A percentile compares a stretch with the other conserved stretches of the same genome.
phyloP scores from a whole-genome alignment of 2,113 vertebrate genomes.

The Psammodynastes pulverulentus region DNA sequence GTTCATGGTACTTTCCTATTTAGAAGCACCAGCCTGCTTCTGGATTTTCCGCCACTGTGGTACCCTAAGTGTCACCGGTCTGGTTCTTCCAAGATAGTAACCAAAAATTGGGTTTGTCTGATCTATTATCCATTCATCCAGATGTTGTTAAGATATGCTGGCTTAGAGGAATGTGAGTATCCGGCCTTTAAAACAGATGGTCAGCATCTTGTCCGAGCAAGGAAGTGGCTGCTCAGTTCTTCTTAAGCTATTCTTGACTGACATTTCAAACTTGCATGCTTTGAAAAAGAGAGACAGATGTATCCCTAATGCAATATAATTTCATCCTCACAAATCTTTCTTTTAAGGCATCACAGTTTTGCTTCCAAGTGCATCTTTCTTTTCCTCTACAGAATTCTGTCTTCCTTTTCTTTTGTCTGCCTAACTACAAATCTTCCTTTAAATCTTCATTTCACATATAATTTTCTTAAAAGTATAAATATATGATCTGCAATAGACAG shows the following conservation, averaged over 20 bases:
- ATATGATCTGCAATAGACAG: slow-evolving; percentile 34
- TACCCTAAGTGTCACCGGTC: background rate
- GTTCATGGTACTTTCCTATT: background rate
- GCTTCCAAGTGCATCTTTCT: slow-evolving; percentile 38
- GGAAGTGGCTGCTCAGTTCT: background rate
- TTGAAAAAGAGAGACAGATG: background rate
- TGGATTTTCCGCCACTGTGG: background rate
- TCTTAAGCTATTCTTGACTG: background rate
- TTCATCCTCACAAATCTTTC: slow-evolving; percentile 26
- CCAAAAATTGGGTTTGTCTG: background rate
- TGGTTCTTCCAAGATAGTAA: background rate
- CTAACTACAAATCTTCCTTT: slow-evolving; percentile 20
- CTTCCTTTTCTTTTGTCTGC: slow-evolving; percentile 24
- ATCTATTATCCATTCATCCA: background rate
- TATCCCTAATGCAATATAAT: background rate
- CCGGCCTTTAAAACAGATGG: background rate
- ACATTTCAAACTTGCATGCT: background rate
- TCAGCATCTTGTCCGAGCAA: background rate
- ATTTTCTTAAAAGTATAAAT: slow-evolving; percentile 35
- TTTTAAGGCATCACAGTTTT: slow-evolving; percentile 39
- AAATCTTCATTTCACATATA: slow-evolving; percentile 52
- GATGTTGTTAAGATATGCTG: background rate
- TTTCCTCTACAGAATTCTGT: slow-evolving; percentile 32
- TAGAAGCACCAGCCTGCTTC: background rate
- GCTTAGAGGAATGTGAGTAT: background rate